Evolutionary conservation across 2,113 vertebrate species (phyloP), one percentile per base, ranked within the genome.

Genomic region (Ammodytes marinus): DNA sequence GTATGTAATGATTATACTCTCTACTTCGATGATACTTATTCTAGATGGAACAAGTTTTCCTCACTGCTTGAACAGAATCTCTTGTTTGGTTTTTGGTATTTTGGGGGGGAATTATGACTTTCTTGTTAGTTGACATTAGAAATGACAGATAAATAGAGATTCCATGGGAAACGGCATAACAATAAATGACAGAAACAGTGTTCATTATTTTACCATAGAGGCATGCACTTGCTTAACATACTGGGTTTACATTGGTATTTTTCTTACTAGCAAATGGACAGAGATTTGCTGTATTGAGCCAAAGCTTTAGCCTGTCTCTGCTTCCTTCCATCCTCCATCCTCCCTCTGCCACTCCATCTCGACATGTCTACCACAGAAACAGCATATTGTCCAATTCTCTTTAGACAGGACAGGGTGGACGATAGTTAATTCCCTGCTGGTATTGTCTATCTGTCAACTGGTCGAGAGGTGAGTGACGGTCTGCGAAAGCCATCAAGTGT

Each of bases 401-500:
- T 4, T 45, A 8, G 50, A n/a, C 43, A 19, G 42, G 27, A 60
- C 39, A 3, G 37, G 7, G 46, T 47, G 42, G 69, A 64, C 27
- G 59, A 40, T 63, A 12, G 50, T 82, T 52, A 72, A 79, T 80
- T 84, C 86, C 80, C 74, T 43, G 72, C 49, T 73, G 79, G 74
- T 52, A 19, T 59, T 74, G 54, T 70, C n/a, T 61, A 2, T 69
- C 77, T 82, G 69, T 81, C 65, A 69, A 61, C 39, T 19, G 40
- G 52, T 14, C n/a, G 69, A 69, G 73, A 76, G 47, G 79, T 40
- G 17, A 82, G 27, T 27, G 27, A 27, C 27, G 75, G 64, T 82
- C 67, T 76, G 74, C 35, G 37, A 68, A 75, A 85, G 57, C 77
- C 59, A 67, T 90, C 85, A 2, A 74, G 76, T 71, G 64, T 84